phyloP scores from a whole-genome alignment of 1,140 invertebrate genomes.

The Drosophila sproati region DNA sequence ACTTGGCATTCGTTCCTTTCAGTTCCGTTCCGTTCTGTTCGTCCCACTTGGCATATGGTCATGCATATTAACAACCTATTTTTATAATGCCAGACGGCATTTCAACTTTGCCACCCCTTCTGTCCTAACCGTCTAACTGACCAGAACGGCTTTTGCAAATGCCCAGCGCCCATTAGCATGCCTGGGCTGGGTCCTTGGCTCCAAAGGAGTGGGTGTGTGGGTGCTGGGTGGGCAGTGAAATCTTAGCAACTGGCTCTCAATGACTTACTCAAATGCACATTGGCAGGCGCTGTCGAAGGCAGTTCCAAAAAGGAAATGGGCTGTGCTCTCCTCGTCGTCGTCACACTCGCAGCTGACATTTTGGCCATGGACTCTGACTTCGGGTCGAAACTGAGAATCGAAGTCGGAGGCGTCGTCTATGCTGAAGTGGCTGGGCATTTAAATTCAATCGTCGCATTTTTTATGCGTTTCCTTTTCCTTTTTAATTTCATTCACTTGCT shows the following conservation, averaged over 20 bases:
- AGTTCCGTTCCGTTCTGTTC: neutral
- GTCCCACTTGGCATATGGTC: constrained; percentile 66
- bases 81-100: constrained; percentile 58
- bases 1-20: constrained; percentile 41
- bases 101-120: neutral
- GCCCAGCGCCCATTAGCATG: constrained; percentile 48
- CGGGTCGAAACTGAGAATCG: constrained; percentile 8
- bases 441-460: constrained; percentile 79
- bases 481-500: constrained; percentile 68
- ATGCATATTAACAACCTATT: constrained; percentile 84
- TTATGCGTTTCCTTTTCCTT: constrained; percentile 77
- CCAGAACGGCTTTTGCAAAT: constrained; percentile 55
- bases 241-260: constrained; percentile 45
- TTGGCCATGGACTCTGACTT: constrained; percentile 34
- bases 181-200: constrained; percentile 14
- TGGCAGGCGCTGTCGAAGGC: constrained; percentile 44
- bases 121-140: constrained; percentile 45
- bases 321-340: constrained; percentile 25
- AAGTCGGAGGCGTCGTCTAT: constrained; percentile 30
- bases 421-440: constrained; percentile 70
- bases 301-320: constrained; percentile 50
- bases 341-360: constrained; percentile 35
- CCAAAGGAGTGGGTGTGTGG: neutral
- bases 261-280: constrained; percentile 73
- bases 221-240: constrained; percentile 18